A percentile compares a stretch with the other conserved stretches of the same genome.
Evolutionary conservation across 2,797 vertebrate species (phyloP).

Genomic region (Pteropus rufus): DNA sequence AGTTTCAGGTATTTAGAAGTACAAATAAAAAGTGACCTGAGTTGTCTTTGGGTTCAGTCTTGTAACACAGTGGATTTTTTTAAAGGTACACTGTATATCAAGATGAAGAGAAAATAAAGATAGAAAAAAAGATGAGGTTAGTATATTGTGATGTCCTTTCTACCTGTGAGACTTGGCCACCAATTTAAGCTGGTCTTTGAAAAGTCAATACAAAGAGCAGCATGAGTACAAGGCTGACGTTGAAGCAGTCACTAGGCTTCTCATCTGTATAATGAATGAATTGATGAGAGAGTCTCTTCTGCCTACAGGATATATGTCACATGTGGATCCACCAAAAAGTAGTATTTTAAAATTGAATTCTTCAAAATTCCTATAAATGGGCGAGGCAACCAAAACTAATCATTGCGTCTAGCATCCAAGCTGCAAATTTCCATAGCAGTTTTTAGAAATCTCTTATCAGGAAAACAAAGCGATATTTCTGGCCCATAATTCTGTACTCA

Average conservation of each 20-base stretch:
- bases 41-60: background rate
- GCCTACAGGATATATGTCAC: background rate
- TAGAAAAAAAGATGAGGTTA: background rate
- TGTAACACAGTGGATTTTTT: background rate
- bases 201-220: background rate
- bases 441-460: constrained; percentile 15
- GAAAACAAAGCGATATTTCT: background rate
- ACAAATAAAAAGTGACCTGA: background rate
- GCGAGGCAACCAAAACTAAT: background rate
- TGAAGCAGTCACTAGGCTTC: background rate
- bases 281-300: background rate
- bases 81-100: background rate
- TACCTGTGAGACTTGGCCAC: background rate
- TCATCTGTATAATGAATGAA: background rate
- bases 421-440: background rate
- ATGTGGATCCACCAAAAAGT: background rate
- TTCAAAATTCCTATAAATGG: background rate
- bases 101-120: constrained; percentile 24
- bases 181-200: background rate
- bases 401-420: background rate
- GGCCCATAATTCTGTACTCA: background rate
- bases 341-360: constrained; percentile 24
- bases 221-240: background rate
- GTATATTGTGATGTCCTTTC: background rate
- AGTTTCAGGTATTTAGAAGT: background rate